These are phyloP conservation scores for Cryptosula pallasiana DNA, from an alignment of 2,888 invertebrate species.

Conservation along the genomic window DNA sequence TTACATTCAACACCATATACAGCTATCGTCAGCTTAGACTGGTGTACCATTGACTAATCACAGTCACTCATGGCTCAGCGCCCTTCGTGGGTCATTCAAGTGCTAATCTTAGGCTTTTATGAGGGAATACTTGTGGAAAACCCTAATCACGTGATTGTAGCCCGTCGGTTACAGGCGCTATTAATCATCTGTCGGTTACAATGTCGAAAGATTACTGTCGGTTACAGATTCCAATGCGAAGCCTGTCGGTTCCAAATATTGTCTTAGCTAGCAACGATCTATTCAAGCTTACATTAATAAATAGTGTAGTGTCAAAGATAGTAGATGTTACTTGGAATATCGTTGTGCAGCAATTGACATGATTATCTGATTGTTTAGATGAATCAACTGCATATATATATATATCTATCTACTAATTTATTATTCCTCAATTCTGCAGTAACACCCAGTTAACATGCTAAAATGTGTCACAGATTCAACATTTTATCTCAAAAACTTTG, in stretches of 20 bases:
- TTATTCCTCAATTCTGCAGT: no score
- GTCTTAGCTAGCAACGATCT: background rate
- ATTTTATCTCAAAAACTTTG: no score
- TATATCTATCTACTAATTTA: no score
- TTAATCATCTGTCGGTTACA: background rate
- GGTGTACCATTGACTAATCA: no score
- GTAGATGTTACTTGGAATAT: background rate
- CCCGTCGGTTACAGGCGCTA: background rate
- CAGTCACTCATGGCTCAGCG: background rate
- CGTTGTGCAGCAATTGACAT: background rate
- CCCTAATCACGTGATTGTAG: background rate
- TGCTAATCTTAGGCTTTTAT: background rate
- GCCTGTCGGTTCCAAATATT: slow-evolving; percentile 8
- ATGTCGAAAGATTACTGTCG: background rate
- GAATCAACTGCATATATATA: background rate
- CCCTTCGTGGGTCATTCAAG: background rate
- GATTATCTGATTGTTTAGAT: background rate
- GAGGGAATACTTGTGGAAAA: background rate
- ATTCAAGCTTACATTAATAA: no score
- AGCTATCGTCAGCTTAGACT: no score
- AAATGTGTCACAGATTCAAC: no score
- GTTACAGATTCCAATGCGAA: background rate
- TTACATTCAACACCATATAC: no score
- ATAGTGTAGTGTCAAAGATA: background rate
- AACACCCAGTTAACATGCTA: no score